Evolutionary conservation across 1,140 invertebrate genomes (phyloP).

Genomic region (Bombus haemorrhoidalis): DNA sequence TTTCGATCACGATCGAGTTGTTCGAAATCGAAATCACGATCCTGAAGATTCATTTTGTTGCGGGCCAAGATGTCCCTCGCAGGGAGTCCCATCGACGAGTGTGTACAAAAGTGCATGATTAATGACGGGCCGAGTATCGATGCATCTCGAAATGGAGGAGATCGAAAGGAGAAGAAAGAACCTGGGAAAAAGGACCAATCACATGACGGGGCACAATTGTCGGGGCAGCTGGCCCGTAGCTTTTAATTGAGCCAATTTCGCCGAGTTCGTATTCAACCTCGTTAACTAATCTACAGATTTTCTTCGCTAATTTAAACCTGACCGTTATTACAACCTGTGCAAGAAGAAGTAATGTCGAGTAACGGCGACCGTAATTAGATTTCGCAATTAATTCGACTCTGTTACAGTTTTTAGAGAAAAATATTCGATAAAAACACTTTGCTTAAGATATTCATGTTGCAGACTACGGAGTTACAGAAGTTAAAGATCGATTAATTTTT

Average conservation of each 20-base stretch:
- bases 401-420: not conserved
- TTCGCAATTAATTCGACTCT: not conserved
- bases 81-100: conserved; percentile 66
- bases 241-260: conserved; percentile 77
- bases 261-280: conserved; percentile 67
- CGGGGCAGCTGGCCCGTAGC: conserved; percentile 68
- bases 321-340: conserved; percentile 18
- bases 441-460: not conserved
- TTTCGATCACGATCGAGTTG: conserved; percentile 44
- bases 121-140: conserved; percentile 75
- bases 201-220: conserved; percentile 73
- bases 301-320: conserved; percentile 73
- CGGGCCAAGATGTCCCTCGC: conserved; percentile 60
- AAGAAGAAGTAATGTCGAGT: not conserved
- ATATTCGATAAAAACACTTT: not conserved
- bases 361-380: conserved; percentile 25
- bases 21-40: conserved; percentile 40
- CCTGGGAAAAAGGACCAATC: conserved; percentile 70
- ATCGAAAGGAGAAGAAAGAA: conserved; percentile 70
- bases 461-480: too few species aligned
- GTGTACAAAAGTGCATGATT: conserved; percentile 75
- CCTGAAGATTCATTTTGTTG: conserved; percentile 54
- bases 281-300: conserved; percentile 77
- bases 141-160: conserved; percentile 70
- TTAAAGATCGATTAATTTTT: too few species aligned